Base-by-base conservation (phyloP, 2,888 invertebrate genomes). In the Troglohyphantes excavatus region DNA sequence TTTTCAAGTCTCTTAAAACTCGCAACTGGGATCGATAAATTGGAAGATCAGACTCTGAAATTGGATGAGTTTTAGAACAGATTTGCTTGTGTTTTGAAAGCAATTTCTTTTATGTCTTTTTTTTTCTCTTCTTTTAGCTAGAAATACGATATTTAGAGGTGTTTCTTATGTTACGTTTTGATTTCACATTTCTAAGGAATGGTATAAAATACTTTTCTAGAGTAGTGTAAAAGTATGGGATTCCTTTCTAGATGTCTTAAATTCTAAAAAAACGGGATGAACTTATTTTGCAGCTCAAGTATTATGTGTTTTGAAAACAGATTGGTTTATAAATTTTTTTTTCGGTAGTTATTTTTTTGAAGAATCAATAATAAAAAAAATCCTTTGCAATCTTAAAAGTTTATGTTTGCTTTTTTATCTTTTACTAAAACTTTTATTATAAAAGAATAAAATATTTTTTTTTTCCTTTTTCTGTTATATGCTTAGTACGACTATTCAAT, bases 21-120 rank as follows among this genome's bases (percentile, higher is more conserved):
- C 63, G n/a, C 46, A 53, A 21, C 17, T 7, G 2, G 33, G 67
- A 68, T 68, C 68, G 81, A 81, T 81, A 81, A 81, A 81, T 81
- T 81, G 68, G 68, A 68, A 53, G 67, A 43, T 81, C 81, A 68
- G 53, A 81, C 53, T 59, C 53, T n/a, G 81, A 59, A 59, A 68
- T 68, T 67, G 81, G 68, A 81, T 53, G 46, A 68, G 68, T 81
- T 68, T 81, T 81, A 23, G 19, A 68, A 53, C 53, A 81, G 29
- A 33, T 68, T 53, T 81, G 29, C 21, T 68, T 53, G 68, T 67
- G 68, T 53, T 27, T 67, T 29, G 29, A 53, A 81, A 26, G 27
- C 67, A 53, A 68, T 68, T 81, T 68, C 53, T 29, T 81, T 72
- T 72, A 7, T 72, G 53, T 9, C n/a, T 17, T 70, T 19, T 11